Evolutionary conservation across 2,113 vertebrate genomes (phyloP).

Genomic region (Glaucomys volans): DNA sequence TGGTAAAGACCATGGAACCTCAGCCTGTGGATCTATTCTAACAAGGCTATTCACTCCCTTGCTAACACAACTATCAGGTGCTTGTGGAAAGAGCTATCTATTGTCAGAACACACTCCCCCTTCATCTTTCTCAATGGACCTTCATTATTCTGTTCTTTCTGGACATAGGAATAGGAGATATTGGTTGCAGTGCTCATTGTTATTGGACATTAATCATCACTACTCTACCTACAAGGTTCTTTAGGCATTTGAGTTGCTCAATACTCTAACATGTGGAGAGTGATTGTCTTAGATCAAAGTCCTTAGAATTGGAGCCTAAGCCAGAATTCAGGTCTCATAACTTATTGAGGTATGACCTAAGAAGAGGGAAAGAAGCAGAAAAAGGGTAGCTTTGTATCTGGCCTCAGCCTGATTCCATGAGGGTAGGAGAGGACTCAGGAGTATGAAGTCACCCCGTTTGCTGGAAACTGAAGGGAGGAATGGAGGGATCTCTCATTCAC

Average conservation of each 20-base stretch:
- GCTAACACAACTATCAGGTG: constrained; percentile 4
- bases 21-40: constrained; percentile 13
- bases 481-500: background rate
- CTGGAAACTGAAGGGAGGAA: background rate
- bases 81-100: background rate
- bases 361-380: constrained; percentile 18
- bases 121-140: background rate
- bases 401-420: background rate
- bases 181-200: background rate
- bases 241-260: background rate
- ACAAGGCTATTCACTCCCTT: constrained; percentile 51
- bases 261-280: constrained; percentile 23
- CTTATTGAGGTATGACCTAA: background rate
- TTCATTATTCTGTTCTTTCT: constrained; percentile 21
- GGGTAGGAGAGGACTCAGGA: background rate
- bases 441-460: background rate
- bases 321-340: background rate
- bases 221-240: background rate
- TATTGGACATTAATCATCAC: background rate
- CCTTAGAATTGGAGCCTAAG: background rate
- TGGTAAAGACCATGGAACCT: constrained; percentile 1
- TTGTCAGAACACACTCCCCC: background rate
- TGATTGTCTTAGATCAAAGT: background rate
- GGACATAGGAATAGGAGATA: background rate
- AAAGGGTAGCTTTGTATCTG: constrained; percentile 19